phyloP scores from a whole-genome alignment of 2,113 vertebrate genomes.

The Mus musculus region DNA sequence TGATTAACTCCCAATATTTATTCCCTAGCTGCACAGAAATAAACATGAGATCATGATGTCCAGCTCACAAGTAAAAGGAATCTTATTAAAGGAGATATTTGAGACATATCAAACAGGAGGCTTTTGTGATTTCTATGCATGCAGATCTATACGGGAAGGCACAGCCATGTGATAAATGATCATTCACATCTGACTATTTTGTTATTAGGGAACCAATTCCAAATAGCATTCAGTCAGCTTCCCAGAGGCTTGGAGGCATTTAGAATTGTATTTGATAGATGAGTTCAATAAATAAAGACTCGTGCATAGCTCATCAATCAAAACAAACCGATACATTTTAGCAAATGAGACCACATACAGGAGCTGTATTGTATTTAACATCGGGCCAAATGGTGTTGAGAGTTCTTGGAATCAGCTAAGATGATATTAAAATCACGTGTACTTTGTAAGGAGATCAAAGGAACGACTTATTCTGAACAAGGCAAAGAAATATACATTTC shows the following conservation, averaged over 20 bases:
- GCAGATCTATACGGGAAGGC: slow-evolving; percentile 25
- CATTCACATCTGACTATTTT: background rate
- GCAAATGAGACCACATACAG: slow-evolving; percentile 45
- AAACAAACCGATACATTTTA: slow-evolving; percentile 56
- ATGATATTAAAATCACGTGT: slow-evolving; percentile 23
- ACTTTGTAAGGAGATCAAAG: background rate
- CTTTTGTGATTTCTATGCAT: background rate
- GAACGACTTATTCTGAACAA: background rate
- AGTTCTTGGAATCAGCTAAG: background rate
- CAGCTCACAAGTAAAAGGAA: background rate
- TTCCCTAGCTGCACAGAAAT: background rate
- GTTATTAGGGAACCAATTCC: slow-evolving; percentile 67
- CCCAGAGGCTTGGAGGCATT: slow-evolving; percentile 51
- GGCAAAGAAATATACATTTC: slow-evolving; percentile 26
- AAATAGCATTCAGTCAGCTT: slow-evolving; percentile 32
- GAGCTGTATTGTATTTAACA: slow-evolving; percentile 36
- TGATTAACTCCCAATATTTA: background rate
- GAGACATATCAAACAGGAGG: background rate
- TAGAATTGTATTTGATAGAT: slow-evolving; percentile 70
- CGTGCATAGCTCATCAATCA: slow-evolving; percentile 51
- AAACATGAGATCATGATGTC: background rate
- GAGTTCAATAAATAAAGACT: slow-evolving; percentile 75
- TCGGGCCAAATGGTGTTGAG: background rate
- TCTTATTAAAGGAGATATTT: background rate
- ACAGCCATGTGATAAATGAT: slow-evolving; percentile 33